These are phyloP conservation scores for Centruroides sculpturatus DNA, from an alignment of 1,140 invertebrate genomes.

Conservation along the genomic window DNA sequence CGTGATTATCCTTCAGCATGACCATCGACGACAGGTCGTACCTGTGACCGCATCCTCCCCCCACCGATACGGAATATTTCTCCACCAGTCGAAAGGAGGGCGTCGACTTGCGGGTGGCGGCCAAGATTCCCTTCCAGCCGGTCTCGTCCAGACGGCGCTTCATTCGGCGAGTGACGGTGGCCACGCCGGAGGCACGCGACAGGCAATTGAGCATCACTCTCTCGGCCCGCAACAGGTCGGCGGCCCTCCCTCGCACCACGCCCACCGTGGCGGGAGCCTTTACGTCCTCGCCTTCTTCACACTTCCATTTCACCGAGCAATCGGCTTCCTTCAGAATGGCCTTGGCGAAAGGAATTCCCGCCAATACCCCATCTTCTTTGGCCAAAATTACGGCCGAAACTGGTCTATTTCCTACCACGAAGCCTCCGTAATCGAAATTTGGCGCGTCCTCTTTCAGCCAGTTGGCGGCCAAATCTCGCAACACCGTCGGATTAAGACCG, in stretches of 20 bases:
- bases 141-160: conserved; percentile 10
- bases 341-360: conserved; percentile 33
- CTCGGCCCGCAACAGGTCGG: conserved; percentile 32
- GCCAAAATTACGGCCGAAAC: conserved; percentile 26
- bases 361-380: conserved; percentile 30
- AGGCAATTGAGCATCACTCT: conserved; percentile 31
- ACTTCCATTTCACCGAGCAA: conserved; percentile 26
- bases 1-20: conserved; percentile 38
- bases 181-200: conserved; percentile 32
- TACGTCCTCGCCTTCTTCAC: conserved; percentile 24
- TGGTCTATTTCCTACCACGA: conserved; percentile 16
- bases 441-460: conserved; percentile 9
- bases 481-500: conserved; percentile 1
- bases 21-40: conserved; percentile 35
- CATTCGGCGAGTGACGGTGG: conserved; percentile 24
- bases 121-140: conserved; percentile 29
- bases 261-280: conserved; percentile 19
- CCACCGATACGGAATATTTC: conserved; percentile 35
- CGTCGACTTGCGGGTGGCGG: conserved; percentile 35
- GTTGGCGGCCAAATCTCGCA: not conserved
- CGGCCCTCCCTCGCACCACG: conserved; percentile 27
- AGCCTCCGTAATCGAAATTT: conserved; percentile 15
- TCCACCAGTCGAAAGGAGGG: conserved; percentile 36
- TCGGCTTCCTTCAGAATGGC: conserved; percentile 31
- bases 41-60: conserved; percentile 31